Evolutionary conservation across 2,888 invertebrate species (phyloP).

Genomic region (Cynaeus angustus): DNA sequence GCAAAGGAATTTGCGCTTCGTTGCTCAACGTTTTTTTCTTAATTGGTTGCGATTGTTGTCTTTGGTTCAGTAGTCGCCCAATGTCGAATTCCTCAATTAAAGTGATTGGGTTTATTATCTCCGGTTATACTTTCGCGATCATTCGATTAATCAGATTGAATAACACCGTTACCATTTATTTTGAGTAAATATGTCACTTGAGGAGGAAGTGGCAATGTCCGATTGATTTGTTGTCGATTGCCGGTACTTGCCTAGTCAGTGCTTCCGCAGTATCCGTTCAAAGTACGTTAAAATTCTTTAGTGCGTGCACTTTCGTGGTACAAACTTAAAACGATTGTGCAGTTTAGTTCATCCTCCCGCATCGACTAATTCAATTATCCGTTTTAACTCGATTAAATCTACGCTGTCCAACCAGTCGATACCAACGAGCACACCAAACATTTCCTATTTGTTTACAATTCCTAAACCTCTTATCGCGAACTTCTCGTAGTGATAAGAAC

Average conservation of each 20-base stretch:
- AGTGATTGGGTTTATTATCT: neutral
- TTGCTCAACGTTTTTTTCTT: neutral
- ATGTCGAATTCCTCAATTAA: conserved; percentile 6
- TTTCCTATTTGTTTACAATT: conserved; percentile 30
- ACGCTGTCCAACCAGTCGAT: conserved; percentile 9
- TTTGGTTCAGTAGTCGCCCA: neutral
- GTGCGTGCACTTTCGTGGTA: conserved; percentile 1
- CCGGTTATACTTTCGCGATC: conserved; percentile 2
- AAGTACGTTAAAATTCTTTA: conserved; percentile 14
- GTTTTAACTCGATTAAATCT: conserved; percentile 39
- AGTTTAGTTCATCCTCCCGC: conserved; percentile 27
- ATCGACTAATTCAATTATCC: conserved; percentile 39
- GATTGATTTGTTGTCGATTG: conserved; percentile 42
- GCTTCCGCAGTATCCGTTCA: conserved; percentile 25
- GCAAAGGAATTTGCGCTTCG: neutral
- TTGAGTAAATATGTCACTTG: conserved; percentile 34
- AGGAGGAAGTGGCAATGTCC: conserved; percentile 46
- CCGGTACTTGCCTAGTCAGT: conserved; percentile 25
- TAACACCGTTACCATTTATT: conserved; percentile 33
- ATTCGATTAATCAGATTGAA: conserved; percentile 12
- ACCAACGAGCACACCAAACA: neutral
- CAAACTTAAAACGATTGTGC: conserved; percentile 9
- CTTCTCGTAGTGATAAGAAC: conserved; percentile 38
- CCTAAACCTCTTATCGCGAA: conserved; percentile 32
- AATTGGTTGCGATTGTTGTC: neutral